Conservation (phyloP, 2,888 invertebrate species). For the Clepsis dumicolana region DNA sequence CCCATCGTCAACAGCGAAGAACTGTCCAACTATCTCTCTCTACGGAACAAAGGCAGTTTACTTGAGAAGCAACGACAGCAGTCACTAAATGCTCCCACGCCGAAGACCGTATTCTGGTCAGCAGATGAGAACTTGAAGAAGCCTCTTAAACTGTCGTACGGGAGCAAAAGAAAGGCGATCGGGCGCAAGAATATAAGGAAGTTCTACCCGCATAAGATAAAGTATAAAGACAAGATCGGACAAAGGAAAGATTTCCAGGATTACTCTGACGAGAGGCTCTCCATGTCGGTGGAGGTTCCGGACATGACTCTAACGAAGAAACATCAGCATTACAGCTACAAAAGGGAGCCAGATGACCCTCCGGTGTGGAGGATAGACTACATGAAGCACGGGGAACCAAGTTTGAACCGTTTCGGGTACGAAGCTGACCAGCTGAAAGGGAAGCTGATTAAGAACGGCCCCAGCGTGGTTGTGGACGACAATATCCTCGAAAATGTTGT, state of each 20-base stretch:
- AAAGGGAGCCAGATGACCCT: conserved; percentile 58
- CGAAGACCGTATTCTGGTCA: conserved; percentile 21
- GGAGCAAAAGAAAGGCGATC: conserved; percentile 49
- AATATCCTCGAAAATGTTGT: conserved; percentile 53
- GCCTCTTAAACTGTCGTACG: conserved; percentile 48
- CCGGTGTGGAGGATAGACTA: conserved; percentile 79
- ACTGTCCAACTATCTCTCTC: conserved; percentile 64
- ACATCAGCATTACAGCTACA: conserved; percentile 59
- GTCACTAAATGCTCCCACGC: conserved; percentile 22
- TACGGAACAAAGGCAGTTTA: conserved; percentile 53
- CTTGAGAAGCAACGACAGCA: conserved; percentile 27
- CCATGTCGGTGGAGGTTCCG: conserved; percentile 71
- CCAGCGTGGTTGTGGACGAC: conserved; percentile 61
- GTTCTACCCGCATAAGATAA: conserved; percentile 79
- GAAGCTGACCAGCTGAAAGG: conserved; percentile 60
- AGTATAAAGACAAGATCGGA: conserved; percentile 66
- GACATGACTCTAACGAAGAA: conserved; percentile 55
- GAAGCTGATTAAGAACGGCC: conserved; percentile 64
- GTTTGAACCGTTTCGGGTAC: conserved; percentile 60
- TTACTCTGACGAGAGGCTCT: conserved; percentile 68
- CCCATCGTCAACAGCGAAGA: conserved; percentile 72
- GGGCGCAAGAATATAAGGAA: conserved; percentile 72
- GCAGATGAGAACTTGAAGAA: conserved; percentile 48
- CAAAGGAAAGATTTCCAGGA: conserved; percentile 56
- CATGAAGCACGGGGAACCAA: conserved; percentile 74